These are phyloP conservation scores for Hydrozoanthus gracilis DNA, from an alignment of 92 coral and sea anemone species.

Conservation along the genomic window DNA sequence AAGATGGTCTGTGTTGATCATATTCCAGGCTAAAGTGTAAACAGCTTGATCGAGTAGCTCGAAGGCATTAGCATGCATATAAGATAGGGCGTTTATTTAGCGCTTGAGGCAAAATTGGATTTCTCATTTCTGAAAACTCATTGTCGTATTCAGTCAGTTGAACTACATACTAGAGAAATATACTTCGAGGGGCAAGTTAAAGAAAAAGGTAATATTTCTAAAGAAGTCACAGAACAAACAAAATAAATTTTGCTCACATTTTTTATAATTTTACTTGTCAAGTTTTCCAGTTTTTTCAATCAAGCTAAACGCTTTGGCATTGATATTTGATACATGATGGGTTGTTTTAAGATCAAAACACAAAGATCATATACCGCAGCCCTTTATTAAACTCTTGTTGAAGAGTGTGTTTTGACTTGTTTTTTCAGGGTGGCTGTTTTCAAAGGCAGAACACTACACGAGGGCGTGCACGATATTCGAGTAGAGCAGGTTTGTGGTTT, in stretches of 20 bases:
- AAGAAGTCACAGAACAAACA: not conserved
- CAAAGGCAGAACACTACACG: constrained; percentile 77
- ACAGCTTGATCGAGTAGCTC: not conserved
- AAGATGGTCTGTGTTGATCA: not conserved
- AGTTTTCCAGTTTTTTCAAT: not conserved
- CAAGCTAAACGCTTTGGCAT: not conserved
- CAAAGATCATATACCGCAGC: not conserved
- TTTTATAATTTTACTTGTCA: not conserved
- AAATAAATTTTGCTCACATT: not conserved
- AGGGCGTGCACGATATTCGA: constrained; percentile 82
- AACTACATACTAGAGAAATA: too few species aligned
- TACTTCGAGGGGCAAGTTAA: too few species aligned
- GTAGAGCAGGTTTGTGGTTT: constrained; percentile 88
- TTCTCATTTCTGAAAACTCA: too few species aligned
- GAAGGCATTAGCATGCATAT: not conserved
- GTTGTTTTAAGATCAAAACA: not conserved
- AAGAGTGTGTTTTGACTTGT: constrained; percentile 25
- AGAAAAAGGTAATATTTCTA: too few species aligned
- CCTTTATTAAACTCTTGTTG: not conserved
- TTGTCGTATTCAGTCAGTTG: too few species aligned
- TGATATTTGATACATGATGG: not conserved
- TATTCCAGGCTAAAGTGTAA: not conserved
- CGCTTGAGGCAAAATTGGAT: too few species aligned
- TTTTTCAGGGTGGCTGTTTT: constrained; percentile 83
- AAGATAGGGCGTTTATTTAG: not conserved